Conservation (phyloP, 1,140 invertebrate species). For the Sinella curviseta region DNA sequence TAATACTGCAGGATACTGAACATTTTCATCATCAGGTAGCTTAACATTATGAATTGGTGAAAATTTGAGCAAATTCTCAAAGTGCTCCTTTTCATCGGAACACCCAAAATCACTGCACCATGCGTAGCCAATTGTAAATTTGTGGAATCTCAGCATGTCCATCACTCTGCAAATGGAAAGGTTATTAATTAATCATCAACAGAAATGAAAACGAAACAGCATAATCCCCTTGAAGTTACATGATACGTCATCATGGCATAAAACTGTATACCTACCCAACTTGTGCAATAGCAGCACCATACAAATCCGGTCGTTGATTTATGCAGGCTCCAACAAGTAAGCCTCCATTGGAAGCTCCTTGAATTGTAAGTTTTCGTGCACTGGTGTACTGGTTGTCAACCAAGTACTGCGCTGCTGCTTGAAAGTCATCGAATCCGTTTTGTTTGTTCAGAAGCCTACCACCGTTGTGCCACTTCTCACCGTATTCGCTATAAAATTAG, state of each 20-base stretch:
- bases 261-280: conserved; percentile 71
- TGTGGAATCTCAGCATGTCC: conserved; percentile 96
- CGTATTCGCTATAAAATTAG: conserved; percentile 82
- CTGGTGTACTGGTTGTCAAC: conserved; percentile 79
- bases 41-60: conserved; percentile 93
- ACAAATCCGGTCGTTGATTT: conserved; percentile 94
- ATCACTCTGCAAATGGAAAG: conserved; percentile 71
- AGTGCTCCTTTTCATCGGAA: conserved; percentile 83
- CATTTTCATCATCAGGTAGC: conserved; percentile 59
- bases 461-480: conserved; percentile 93
- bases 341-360: conserved; percentile 95
- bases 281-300: conserved; percentile 85
- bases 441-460: conserved; percentile 92
- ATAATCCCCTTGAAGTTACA: no score
- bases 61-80: conserved; percentile 84
- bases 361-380: conserved; percentile 75
- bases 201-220: conserved; percentile 46
- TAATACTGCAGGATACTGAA: conserved; percentile 85
- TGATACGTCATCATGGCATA: no score
- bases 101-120: conserved; percentile 96
- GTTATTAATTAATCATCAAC: no score
- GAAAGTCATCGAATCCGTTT: conserved; percentile 97
- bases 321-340: conserved; percentile 86
- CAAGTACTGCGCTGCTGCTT: conserved; percentile 86
- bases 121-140: conserved; percentile 95